Evolutionary conservation across 2,888 invertebrate genomes (phyloP), one percentile per base, ranked within the genome.

Genomic region (Brachypalpus laphriformis): DNA sequence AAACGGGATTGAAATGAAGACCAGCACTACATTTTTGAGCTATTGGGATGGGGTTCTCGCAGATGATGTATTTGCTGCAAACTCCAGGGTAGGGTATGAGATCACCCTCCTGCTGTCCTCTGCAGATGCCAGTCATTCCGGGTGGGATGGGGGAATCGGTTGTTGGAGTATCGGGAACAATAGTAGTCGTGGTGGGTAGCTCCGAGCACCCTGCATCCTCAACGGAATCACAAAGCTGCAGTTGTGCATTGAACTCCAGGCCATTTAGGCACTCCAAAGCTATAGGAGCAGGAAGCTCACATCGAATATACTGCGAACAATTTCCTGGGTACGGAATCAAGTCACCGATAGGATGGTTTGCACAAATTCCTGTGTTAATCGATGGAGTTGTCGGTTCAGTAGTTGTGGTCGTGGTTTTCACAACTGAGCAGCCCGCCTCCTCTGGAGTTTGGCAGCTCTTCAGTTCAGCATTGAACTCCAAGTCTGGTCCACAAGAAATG

Each of bases 211-310:
- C 88, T 20, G 90, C 90, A 8, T 87, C 63, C 16, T 86, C 72
- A 42, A 88, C 88, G 16, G 81, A 82, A 3, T 89, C 89, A 42
- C 91, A 91, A n/a, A 87, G 57, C 42, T 88, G 71, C 1, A 82
- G 56, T 0, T 61, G 22, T 1, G 82, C 87, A 63, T 87, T 90
- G 28, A 90, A 94, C 11, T 93, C 93, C 9, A 93, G 91, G 16
- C 93, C 93, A 0, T 92, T 92, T 8, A 93, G 93, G 51, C 93
- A 93, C 16, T 94, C 94, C 63, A 93, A 94, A 54, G 93, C 92
- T 85, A 90, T 90, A 45, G 88, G 88, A 28, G 91, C 91, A 0
- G 89, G 89, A 6, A 75, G 65, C 0, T 70, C 75, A 59, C 90
- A 90, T 0, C 85, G 65, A 3, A 90, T 87, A 42, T 88, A 90